Evolutionary conservation across 1,140 invertebrate genomes (phyloP), one percentile per base, ranked within the genome.

Genomic region (Drosophila malerkotliana): DNA sequence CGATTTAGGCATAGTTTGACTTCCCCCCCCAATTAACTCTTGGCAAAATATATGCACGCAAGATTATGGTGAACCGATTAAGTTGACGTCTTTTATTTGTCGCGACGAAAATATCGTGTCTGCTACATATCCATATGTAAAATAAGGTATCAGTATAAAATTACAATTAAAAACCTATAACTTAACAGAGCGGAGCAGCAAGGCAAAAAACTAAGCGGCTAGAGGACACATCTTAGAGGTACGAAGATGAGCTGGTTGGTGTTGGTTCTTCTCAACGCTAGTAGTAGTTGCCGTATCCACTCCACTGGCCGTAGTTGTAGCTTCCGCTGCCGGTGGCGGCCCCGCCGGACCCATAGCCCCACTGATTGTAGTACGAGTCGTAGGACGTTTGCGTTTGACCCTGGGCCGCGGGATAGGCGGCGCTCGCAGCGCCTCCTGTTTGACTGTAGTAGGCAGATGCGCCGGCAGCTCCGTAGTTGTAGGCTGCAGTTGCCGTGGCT

Each of bases 361-460:
- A 95, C 75, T 95, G 95, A 79, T 94, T 95, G 66, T 95, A 95
- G 76, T 94, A 95, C 24, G 95, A 94, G 72, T 94, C 94, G 62
- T 94, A 93, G 15, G 94, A 94, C 59, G 94, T 94, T 92, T 93
- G 34, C 90, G 94, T 94, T 41, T 93, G 93, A 47, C 93, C 92
- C 9, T 69, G 72, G 49, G 66, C 56, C 94, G 94, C 92, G 93
- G 94, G 93, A 49, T 94, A 94, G 7, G 92, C 91, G 10, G 92
- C 91, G 15, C 41, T 12, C 5, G 63, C 91, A 4, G 56, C 92
- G 47, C 93, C 28, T 18, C 34, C 92, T 26, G 92, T 92, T 37
- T 93, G 93, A n/a, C 80, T 93, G 21, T 93, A 92, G 72, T 94
- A 94, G 41, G 93, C 93, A 5, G 92, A 91, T 5, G 93, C 92